phyloP scores from a whole-genome alignment of 2,113 vertebrate species.

The Calypte anna region DNA sequence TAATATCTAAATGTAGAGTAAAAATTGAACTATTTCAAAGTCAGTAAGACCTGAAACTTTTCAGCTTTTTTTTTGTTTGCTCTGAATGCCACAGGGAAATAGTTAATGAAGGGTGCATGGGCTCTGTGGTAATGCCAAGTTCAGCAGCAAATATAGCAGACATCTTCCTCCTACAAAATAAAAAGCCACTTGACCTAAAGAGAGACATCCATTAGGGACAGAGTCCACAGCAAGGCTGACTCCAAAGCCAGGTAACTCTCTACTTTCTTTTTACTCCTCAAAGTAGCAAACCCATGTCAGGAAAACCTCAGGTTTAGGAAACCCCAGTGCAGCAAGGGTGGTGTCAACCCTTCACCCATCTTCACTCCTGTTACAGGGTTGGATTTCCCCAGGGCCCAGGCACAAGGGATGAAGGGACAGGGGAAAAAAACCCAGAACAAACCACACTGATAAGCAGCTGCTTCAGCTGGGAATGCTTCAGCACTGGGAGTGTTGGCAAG shows the following conservation, averaged over 20 bases:
- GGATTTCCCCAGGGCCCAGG: background rate
- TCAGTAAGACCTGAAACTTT: too few relatives aligned
- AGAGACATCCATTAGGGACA: too few relatives aligned
- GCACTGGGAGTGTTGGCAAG: rapidly evolving
- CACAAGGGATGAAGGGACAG: background rate
- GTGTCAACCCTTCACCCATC: background rate
- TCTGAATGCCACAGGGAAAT: too few relatives aligned
- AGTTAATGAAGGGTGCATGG: too few relatives aligned
- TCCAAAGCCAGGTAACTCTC: background rate
- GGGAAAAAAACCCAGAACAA: background rate
- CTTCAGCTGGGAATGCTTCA: background rate
- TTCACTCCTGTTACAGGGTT: background rate
- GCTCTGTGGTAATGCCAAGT: too few relatives aligned
- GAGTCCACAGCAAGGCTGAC: too few relatives aligned
- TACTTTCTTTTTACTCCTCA: background rate
- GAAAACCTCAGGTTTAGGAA: background rate
- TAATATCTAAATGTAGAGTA: too few relatives aligned
- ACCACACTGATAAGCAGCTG: background rate
- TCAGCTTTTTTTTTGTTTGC: too few relatives aligned
- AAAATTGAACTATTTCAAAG: too few relatives aligned
- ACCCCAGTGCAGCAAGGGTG: background rate
- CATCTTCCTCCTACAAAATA: too few relatives aligned
- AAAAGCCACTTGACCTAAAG: too few relatives aligned
- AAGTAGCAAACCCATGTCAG: background rate
- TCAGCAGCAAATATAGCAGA: too few relatives aligned